phyloP scores from a whole-genome alignment of 2,797 vertebrate species.

The Ibycter americanus region DNA sequence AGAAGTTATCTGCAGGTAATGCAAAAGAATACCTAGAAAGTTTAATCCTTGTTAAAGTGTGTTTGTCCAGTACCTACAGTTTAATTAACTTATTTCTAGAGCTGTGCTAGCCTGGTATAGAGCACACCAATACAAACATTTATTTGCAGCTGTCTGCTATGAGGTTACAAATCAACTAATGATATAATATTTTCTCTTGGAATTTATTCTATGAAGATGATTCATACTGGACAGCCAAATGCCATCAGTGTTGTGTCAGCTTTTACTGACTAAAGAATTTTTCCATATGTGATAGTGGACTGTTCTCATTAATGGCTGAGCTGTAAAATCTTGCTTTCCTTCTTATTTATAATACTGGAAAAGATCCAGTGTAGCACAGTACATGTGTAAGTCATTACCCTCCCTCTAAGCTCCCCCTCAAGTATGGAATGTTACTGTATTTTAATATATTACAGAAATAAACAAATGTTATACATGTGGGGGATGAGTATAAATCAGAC shows the following conservation, averaged over 20 bases:
- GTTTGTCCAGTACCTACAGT: not conserved
- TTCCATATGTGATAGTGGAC: conserved; percentile 31
- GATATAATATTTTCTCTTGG: conserved; percentile 20
- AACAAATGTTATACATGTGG: conserved; percentile 45
- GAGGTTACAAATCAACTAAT: conserved; percentile 21
- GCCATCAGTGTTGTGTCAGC: conserved; percentile 7
- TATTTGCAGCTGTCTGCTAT: not conserved
- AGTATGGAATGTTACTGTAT: conserved; percentile 58
- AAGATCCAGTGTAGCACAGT: conserved; percentile 33
- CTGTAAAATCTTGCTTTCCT: conserved; percentile 42
- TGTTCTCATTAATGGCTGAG: conserved; percentile 52
- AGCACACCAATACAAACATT: not conserved
- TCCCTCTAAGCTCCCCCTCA: conserved; percentile 24
- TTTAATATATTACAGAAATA: conserved; percentile 62
- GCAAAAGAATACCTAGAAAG: not conserved
- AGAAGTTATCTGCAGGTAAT: not conserved
- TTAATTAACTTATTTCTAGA: not conserved
- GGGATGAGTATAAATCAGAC: conserved; percentile 45
- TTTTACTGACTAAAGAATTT: conserved; percentile 45
- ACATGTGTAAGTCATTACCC: conserved; percentile 58
- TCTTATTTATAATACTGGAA: conserved; percentile 54
- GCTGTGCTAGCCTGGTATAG: not conserved
- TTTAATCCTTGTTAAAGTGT: not conserved
- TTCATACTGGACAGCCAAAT: conserved; percentile 26
- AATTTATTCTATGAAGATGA: conserved; percentile 42